Conservation (phyloP, 1,140 invertebrate species). For the Magallana gigas region DNA sequence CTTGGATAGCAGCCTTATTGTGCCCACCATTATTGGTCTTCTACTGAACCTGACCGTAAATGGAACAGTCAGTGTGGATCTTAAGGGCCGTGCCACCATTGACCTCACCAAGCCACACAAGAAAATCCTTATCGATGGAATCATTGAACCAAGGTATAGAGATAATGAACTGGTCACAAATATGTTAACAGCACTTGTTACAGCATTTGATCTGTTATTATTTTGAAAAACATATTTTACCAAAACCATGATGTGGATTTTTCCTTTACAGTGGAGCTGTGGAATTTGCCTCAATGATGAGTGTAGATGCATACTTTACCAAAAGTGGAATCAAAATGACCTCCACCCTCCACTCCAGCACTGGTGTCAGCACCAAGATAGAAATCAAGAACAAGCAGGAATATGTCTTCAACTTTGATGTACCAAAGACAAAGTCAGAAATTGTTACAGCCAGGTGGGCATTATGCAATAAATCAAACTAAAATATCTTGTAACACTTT, state of each 20-base stretch:
- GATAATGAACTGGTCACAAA: background rate
- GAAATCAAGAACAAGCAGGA: constrained; percentile 86
- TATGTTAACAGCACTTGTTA: too few relatives aligned
- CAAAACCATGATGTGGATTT: background rate
- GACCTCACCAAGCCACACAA: constrained; percentile 85
- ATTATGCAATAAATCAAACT: too few relatives aligned
- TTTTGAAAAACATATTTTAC: too few relatives aligned
- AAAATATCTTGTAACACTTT: too few relatives aligned
- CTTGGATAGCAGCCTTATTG: constrained; percentile 90
- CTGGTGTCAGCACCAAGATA: constrained; percentile 86
- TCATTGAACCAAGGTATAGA: constrained; percentile 64
- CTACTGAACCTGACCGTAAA: constrained; percentile 90
- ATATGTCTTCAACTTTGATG: constrained; percentile 86
- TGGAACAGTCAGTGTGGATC: constrained; percentile 90
- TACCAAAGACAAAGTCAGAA: constrained; percentile 92
- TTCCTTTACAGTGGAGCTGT: constrained; percentile 85
- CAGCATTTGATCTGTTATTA: too few relatives aligned
- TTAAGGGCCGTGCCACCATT: constrained; percentile 85
- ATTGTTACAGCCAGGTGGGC: constrained; percentile 86
- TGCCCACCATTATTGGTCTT: constrained; percentile 89
- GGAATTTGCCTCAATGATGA: constrained; percentile 89
- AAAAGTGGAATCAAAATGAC: constrained; percentile 89
- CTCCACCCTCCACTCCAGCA: constrained; percentile 90
- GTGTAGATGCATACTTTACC: constrained; percentile 88
- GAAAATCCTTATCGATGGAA: constrained; percentile 71